A percentile compares a stretch with the other conserved stretches of the same genome.
These are phyloP conservation scores for Gymnoscopelus braueri DNA, from an alignment of 2,797 vertebrate genomes.

Conservation along the genomic window DNA sequence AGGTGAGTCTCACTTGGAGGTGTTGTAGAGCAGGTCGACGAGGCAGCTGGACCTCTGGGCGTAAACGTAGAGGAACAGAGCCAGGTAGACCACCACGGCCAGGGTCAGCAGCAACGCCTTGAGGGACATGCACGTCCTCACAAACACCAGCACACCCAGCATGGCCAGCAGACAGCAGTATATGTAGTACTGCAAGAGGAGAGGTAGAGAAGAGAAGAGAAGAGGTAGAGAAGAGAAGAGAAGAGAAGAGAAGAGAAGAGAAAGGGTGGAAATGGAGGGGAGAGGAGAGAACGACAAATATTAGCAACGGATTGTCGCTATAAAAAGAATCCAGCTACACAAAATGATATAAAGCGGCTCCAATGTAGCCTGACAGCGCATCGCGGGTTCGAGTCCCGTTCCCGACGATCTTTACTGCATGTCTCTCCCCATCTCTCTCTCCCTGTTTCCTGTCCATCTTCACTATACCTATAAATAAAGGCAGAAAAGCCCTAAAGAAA, in stretches of 20 bases:
- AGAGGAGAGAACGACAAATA: not conserved
- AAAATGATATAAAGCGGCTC: too few species aligned
- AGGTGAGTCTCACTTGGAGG: constrained; percentile 44
- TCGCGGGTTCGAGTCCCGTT: too few species aligned
- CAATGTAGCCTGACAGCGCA: too few species aligned
- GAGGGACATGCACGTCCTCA: constrained; percentile 83
- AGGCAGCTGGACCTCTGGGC: constrained; percentile 80
- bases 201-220: not conserved
- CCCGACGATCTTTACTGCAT: too few species aligned
- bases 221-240: not conserved
- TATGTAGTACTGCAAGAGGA: constrained; percentile 85
- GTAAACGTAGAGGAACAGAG: constrained; percentile 85
- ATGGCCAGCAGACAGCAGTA: constrained; percentile 90
- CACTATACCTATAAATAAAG: too few species aligned
- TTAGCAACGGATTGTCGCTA: too few species aligned
- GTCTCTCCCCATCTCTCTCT: too few species aligned
- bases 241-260: not conserved
- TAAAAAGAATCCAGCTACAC: too few species aligned
- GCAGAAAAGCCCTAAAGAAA: too few species aligned
- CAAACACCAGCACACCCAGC: constrained; percentile 87
- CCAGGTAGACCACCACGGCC: constrained; percentile 88
- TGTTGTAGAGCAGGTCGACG: constrained; percentile 72
- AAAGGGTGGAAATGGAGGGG: too few species aligned
- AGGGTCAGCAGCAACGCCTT: constrained; percentile 86
- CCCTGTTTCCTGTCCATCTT: too few species aligned